Conservation (phyloP, 2,888 invertebrate genomes). For the Ochlodes sylvanus region DNA sequence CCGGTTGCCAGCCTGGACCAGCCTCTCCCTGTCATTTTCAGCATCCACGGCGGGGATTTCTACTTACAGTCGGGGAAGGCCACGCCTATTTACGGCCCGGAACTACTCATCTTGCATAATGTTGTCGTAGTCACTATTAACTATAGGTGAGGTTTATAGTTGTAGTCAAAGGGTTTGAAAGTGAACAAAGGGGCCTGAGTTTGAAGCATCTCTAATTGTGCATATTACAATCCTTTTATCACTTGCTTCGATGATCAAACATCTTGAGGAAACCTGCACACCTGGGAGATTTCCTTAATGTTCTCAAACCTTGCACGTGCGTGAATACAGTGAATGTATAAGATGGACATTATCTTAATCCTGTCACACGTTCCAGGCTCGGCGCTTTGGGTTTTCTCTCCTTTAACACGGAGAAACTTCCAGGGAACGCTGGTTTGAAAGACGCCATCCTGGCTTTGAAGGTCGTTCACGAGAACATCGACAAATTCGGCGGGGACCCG, state of each 20-base stretch:
- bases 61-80: not conserved
- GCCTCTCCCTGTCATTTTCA: not conserved
- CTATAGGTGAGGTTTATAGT: constrained; percentile 2
- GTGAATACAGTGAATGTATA: too few relatives aligned
- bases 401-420: not conserved
- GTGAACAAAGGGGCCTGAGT: too few relatives aligned
- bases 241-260: too few relatives aligned
- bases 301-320: too few relatives aligned
- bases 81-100: not conserved
- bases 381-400: constrained; percentile 15
- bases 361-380: constrained; percentile 14
- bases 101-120: not conserved
- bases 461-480: constrained; percentile 5
- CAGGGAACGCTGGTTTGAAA: constrained; percentile 12
- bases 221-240: too few relatives aligned
- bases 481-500: constrained; percentile 17
- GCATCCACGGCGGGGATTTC: not conserved
- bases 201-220: too few relatives aligned
- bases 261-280: too few relatives aligned
- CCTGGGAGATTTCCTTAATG: too few relatives aligned
- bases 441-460: not conserved
- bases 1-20: not conserved
- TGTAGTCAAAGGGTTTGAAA: too few relatives aligned
- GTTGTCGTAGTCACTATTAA: constrained; percentile 4
- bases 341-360: too few relatives aligned